These are phyloP conservation scores for Danio choprae DNA, from an alignment of 2,797 vertebrate genomes.

Conservation along the genomic window DNA sequence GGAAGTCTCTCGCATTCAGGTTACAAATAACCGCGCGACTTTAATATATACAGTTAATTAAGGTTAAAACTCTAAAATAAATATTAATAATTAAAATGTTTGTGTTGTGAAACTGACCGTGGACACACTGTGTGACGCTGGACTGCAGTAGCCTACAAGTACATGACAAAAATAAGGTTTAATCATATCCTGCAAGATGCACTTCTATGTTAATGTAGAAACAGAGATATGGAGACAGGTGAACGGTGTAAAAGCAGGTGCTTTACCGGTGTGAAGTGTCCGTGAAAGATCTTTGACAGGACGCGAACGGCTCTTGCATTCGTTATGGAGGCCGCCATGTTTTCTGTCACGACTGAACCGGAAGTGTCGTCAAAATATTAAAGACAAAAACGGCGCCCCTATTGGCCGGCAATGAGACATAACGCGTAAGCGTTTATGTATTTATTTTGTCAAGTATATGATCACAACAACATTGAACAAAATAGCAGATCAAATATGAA, in stretches of 20 bases:
- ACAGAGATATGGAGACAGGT: neutral
- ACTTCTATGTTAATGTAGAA: neutral
- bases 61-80: too few species aligned
- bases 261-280: slow-evolving; percentile 67
- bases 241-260: neutral
- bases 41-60: too few species aligned
- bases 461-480: too few species aligned
- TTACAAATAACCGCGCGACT: too few species aligned
- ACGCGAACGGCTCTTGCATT: slow-evolving; percentile 47
- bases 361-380: neutral
- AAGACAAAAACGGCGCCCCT: neutral
- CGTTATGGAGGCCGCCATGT: slow-evolving; percentile 72
- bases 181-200: neutral
- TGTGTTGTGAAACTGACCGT: slow-evolving; percentile 3
- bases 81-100: too few species aligned
- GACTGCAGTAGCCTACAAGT: neutral
- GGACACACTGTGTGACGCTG: neutral
- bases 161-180: neutral
- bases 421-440: too few species aligned
- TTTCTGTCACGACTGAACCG: neutral
- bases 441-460: too few species aligned
- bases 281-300: slow-evolving; percentile 65
- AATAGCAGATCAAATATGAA: too few species aligned
- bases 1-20: too few species aligned
- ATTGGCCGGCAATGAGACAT: neutral